Conservation (phyloP, 2,888 invertebrate species). For the Tortricodes alternella region DNA sequence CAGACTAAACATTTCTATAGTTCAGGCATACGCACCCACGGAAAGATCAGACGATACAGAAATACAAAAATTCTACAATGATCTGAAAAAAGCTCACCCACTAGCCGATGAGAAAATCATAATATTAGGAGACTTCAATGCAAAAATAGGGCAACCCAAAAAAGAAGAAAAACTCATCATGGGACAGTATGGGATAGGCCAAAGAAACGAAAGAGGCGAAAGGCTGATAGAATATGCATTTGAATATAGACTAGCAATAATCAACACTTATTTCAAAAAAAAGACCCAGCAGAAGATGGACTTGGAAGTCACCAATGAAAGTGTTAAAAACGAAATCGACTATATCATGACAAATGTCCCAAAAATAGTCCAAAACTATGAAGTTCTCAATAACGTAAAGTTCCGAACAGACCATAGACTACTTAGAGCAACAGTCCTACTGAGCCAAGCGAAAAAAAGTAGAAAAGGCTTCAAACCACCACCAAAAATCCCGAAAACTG, state of each 20-base stretch:
- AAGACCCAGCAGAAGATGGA: neutral
- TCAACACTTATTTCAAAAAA: slow-evolving; percentile 13
- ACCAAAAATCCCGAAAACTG: neutral
- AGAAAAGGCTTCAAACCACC: neutral
- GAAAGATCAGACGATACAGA: neutral
- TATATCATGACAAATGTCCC: slow-evolving; percentile 22
- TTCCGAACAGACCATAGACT: slow-evolving; percentile 25
- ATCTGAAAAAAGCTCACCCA: neutral
- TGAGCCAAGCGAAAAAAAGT: neutral
- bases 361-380: slow-evolving; percentile 10
- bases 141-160: slow-evolving; percentile 7
- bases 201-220: slow-evolving; percentile 5
- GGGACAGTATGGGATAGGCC: neutral
- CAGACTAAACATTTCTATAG: neutral
- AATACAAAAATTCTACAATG: neutral
- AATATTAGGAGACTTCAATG: neutral
- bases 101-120: neutral
- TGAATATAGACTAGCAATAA: slow-evolving; percentile 1
- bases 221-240: neutral
- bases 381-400: slow-evolving; percentile 16
- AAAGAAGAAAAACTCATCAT: neutral
- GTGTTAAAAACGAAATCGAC: slow-evolving; percentile 27
- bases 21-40: slow-evolving; percentile 1
- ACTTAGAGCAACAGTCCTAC: slow-evolving; percentile 16
- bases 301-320: slow-evolving; percentile 14